Conservation (phyloP, 1,140 invertebrate genomes). For the Oryctes rhinoceros region DNA sequence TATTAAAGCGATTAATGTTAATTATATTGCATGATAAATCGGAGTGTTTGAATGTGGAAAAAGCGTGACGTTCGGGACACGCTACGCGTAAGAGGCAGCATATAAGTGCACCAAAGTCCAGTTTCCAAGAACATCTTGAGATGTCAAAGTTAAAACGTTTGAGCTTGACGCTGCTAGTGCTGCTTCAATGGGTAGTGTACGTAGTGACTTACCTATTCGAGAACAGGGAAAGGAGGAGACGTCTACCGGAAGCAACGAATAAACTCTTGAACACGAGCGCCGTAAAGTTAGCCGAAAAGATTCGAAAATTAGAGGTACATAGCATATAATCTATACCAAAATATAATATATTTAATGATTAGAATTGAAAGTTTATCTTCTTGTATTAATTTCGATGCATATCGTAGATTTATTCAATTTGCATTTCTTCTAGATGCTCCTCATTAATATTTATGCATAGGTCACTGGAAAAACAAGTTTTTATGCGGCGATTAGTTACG, state of each 20-base stretch:
- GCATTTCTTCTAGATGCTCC: too few relatives aligned
- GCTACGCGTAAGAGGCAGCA: not conserved
- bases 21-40: not conserved
- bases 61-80: not conserved
- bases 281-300: constrained; percentile 48
- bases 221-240: constrained; percentile 29
- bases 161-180: not conserved
- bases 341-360: too few relatives aligned
- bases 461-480: too few relatives aligned
- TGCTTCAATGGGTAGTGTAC: not conserved
- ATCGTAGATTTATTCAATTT: too few relatives aligned
- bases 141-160: not conserved
- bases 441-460: too few relatives aligned
- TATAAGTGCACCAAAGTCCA: not conserved
- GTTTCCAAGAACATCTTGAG: not conserved
- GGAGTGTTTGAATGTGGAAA: not conserved
- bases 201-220: not conserved
- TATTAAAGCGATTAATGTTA: not conserved
- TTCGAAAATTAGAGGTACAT: constrained; percentile 49
- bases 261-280: constrained; percentile 50
- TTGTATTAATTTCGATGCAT: too few relatives aligned
- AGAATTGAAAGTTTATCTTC: too few relatives aligned
- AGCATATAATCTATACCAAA: too few relatives aligned
- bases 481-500: too few relatives aligned
- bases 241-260: constrained; percentile 47